These are phyloP conservation scores for Centropus bengalensis DNA, from an alignment of 2,113 vertebrate species.

Conservation along the genomic window DNA sequence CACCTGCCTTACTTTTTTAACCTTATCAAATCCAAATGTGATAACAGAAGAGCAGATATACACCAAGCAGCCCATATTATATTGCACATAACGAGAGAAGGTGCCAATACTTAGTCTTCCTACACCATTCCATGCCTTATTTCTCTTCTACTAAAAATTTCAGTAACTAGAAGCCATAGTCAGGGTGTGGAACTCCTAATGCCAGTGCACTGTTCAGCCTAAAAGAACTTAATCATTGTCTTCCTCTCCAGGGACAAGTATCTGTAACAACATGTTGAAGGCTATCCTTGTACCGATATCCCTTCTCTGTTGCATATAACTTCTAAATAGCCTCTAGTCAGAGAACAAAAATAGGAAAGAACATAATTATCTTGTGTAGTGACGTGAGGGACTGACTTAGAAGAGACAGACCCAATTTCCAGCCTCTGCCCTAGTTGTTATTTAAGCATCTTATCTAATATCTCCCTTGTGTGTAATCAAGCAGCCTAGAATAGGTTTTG, in stretches of 20 bases:
- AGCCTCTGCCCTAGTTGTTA: not conserved
- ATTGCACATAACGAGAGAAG: not conserved
- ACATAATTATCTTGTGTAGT: not conserved
- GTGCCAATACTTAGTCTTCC: not conserved
- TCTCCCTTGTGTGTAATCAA: not conserved
- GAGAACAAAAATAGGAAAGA: not conserved
- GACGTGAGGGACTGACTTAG: not conserved
- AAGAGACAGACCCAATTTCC: not conserved
- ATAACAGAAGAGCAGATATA: not conserved
- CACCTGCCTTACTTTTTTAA: not conserved
- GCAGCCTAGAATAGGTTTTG: not conserved
- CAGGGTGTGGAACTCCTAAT: rapidly evolving
- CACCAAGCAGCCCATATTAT: not conserved
- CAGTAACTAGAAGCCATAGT: not conserved
- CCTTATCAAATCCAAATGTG: not conserved
- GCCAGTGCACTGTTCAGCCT: not conserved
- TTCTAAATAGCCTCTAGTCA: not conserved
- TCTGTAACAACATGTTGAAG: not conserved
- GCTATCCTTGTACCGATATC: not conserved
- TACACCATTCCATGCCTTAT: not conserved
- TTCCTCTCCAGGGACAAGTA: rapidly evolving
- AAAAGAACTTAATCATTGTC: not conserved
- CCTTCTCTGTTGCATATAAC: not conserved
- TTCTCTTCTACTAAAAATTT: not conserved
- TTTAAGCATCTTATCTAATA: not conserved